A percentile compares a stretch with the other conserved stretches of the same genome.
Conservation (phyloP, 2,797 vertebrate genomes). For the Anas acuta region DNA sequence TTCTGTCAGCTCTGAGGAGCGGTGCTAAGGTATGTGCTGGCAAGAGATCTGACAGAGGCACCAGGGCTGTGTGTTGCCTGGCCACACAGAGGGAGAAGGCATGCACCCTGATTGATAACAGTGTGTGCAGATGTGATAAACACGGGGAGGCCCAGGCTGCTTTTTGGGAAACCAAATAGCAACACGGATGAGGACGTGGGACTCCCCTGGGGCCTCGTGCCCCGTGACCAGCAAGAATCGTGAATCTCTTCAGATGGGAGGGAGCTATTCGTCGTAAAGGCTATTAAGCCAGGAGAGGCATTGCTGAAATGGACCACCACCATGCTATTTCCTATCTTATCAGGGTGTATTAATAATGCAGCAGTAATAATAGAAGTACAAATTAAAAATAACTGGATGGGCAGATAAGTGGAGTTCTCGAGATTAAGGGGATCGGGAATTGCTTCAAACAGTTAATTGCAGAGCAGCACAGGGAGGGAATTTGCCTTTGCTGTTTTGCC, state of each 20-base stretch:
- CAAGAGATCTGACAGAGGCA: not conserved
- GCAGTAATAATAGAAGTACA: constrained; percentile 46
- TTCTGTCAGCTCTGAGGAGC: not conserved
- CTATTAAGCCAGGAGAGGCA: not conserved
- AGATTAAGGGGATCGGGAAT: constrained; percentile 47
- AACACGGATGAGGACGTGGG: not conserved
- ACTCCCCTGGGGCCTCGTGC: not conserved
- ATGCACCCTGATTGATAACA: not conserved
- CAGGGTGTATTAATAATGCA: constrained; percentile 59
- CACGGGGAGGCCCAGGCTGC: not conserved
- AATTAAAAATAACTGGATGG: constrained; percentile 57
- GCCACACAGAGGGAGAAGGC: not conserved
- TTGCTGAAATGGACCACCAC: constrained; percentile 33
- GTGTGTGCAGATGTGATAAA: not conserved
- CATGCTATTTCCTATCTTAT: constrained; percentile 54
- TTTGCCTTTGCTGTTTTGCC: not conserved
- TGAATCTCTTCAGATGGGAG: constrained; percentile 9
- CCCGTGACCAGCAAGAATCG: not conserved
- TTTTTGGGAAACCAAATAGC: constrained; percentile 6
- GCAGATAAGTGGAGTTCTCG: constrained; percentile 39
- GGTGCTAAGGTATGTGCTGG: not conserved
- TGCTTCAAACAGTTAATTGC: constrained; percentile 50
- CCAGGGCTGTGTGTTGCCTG: fast-evolving
- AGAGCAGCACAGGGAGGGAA: not conserved
- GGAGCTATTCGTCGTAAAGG: not conserved